phyloP scores from a whole-genome alignment of 2,888 invertebrate species.

The Syrphus vitripennis region DNA sequence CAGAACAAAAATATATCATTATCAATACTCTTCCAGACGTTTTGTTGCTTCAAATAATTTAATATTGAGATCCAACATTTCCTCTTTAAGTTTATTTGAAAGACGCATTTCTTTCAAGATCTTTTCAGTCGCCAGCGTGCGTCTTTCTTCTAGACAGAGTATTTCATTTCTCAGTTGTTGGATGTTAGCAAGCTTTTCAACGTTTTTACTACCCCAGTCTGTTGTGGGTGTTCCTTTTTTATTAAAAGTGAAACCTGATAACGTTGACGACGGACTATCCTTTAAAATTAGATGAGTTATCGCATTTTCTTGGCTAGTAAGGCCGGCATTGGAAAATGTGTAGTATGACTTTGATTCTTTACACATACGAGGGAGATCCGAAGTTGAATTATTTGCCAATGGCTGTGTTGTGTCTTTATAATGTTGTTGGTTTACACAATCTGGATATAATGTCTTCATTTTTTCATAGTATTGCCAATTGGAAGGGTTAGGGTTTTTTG shows the following conservation, averaged over 20 bases:
- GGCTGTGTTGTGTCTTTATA: not conserved
- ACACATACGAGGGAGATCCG: not conserved
- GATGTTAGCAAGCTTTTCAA: not conserved
- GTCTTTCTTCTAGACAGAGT: constrained; percentile 38
- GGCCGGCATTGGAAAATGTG: not conserved
- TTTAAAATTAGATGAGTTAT: not conserved
- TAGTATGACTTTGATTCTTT: not conserved
- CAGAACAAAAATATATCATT: not conserved
- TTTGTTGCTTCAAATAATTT: constrained; percentile 37
- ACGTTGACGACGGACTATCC: not conserved
- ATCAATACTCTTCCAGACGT: constrained; percentile 9
- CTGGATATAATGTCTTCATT: constrained; percentile 44
- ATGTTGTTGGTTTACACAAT: not conserved
- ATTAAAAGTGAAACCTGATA: not conserved
- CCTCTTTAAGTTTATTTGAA: constrained; percentile 46
- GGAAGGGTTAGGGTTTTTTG: constrained; percentile 1
- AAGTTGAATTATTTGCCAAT: not conserved
- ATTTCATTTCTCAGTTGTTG: constrained; percentile 23
- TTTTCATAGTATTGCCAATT: constrained; percentile 53
- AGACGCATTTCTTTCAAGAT: constrained; percentile 31
- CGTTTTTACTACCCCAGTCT: not conserved
- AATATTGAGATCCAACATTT: constrained; percentile 38
- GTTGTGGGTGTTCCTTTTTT: not conserved
- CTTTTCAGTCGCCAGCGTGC: constrained; percentile 48
- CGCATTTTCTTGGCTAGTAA: not conserved